Evolutionary conservation across 30 jellyfish, hydroid and myxozoan species (phyloP).

Genomic region (Morbakka virulenta): DNA sequence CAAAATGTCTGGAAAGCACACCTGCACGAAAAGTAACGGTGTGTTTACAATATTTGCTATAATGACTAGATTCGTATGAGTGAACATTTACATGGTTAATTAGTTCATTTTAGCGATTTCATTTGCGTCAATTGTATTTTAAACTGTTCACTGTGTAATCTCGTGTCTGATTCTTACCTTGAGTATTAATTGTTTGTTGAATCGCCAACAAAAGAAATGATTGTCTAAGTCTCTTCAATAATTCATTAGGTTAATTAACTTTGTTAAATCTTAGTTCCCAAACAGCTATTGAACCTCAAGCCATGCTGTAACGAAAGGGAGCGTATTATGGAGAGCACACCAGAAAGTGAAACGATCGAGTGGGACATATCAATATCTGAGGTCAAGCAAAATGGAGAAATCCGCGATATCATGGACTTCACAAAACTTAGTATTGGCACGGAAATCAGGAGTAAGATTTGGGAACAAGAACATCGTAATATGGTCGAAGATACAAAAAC

Average conservation of each 20-base stretch:
- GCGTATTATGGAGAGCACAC: slow-evolving; percentile 26
- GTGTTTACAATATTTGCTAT: too few relatives aligned
- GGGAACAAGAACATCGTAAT: slow-evolving; percentile 87
- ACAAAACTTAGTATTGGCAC: slow-evolving; percentile 84
- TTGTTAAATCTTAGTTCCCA: not conserved
- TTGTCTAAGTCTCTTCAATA: not conserved
- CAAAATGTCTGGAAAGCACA: too few relatives aligned
- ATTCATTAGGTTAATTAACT: not conserved
- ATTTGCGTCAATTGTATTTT: too few relatives aligned
- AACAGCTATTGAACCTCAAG: not conserved
- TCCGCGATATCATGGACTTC: slow-evolving; percentile 56
- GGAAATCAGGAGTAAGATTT: slow-evolving; percentile 76
- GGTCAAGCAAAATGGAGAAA: slow-evolving; percentile 50
- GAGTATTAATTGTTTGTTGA: not conserved
- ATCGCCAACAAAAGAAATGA: not conserved
- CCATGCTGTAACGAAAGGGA: not conserved
- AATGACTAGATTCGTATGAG: too few relatives aligned
- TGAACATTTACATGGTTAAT: too few relatives aligned
- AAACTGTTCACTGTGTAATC: not conserved
- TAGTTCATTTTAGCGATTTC: too few relatives aligned
- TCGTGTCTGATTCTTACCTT: not conserved
- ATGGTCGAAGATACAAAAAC: slow-evolving; percentile 9
- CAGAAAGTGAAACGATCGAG: slow-evolving; percentile 70
- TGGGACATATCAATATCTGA: slow-evolving; percentile 90
- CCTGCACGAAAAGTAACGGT: too few relatives aligned